These are phyloP conservation scores for Lampris megalopsis DNA, from an alignment of 2,113 vertebrate species.

Conservation along the genomic window DNA sequence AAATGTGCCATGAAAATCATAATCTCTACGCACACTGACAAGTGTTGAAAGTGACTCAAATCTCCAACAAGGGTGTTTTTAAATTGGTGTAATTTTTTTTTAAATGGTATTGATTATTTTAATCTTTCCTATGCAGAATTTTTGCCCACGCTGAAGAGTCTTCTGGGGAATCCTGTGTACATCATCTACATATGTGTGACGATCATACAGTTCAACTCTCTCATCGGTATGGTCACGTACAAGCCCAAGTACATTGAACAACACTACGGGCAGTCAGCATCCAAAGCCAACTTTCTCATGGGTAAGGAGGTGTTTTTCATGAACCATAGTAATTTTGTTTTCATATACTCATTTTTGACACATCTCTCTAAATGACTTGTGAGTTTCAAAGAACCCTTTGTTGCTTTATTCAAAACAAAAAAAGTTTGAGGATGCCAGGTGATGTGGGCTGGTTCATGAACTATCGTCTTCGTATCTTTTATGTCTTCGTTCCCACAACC, in stretches of 20 bases:
- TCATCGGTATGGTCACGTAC: constrained; percentile 96
- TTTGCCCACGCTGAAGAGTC: constrained; percentile 87
- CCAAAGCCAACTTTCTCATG: constrained; percentile 93
- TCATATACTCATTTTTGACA: not conserved
- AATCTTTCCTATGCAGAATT: constrained; percentile 85
- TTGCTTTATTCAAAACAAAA: constrained; percentile 15
- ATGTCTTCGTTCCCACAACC: constrained; percentile 27
- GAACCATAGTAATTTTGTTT: constrained; percentile 18
- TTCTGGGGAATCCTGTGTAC: constrained; percentile 90
- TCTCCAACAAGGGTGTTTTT: too few species aligned
- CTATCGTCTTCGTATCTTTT: constrained; percentile 42
- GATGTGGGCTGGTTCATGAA: constrained; percentile 46
- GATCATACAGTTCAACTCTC: constrained; percentile 91
- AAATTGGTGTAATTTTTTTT: too few species aligned
- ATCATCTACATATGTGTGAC: constrained; percentile 88
- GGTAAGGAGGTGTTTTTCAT: constrained; percentile 77
- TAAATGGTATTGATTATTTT: not conserved
- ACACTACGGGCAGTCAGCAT: constrained; percentile 92
- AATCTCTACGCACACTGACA: too few species aligned
- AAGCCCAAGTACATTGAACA: constrained; percentile 97
- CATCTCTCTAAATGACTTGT: constrained; percentile 6
- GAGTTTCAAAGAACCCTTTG: constrained; percentile 1
- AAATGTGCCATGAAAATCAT: too few species aligned
- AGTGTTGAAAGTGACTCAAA: not conserved
- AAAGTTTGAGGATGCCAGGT: constrained; percentile 30